Base-by-base conservation (phyloP, 2,888 invertebrate genomes). In the Apamea anceps region DNA sequence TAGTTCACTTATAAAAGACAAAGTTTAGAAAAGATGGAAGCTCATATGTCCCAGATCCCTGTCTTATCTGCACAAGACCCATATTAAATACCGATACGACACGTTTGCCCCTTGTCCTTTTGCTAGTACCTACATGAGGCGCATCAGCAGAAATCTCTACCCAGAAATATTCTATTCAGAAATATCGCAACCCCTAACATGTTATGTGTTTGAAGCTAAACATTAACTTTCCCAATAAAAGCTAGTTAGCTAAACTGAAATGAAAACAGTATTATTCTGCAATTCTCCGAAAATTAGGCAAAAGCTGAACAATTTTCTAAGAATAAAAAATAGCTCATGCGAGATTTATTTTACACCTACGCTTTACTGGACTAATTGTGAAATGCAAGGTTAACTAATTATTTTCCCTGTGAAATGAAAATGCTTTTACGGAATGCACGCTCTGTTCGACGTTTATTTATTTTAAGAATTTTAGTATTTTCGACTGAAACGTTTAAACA, bases 261-360 rank as follows among this genome's bases (percentile, higher is more conserved):
- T 77, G 18, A 75, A 77, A 77, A 78, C n/a, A 60, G 18, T 57
- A 42, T 32, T 51, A 66, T 28, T 60, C 37, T 42, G 28, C 42
- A 80, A 71, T 73, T 71, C 70, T 48, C 71, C 37, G 48, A 76
- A 84, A 84, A 74, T 77, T 76, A 4, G 10, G 10, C 3, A n/a
- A 67, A 74, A 60, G 63, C 67, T 62, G 15, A 74, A 75, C 48
- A 54, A 77, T 45, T 77, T 68, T 72, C 72, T 71, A 32, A 15
- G 13, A 75, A 80, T 42, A 54, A 65, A 60, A 74, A 78, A 77
- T 66, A 48, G 57, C 80, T 67, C 42, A 45, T n/a, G 51, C 32
- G 48, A 73, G 67, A 75, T 74, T 77, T 75, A 77, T 75, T 85
- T 72, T 48, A 72, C 72, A 81, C 77, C 72, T 62, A 77, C 77